These are phyloP conservation scores for Megalopta genalis DNA, from an alignment of 1,140 invertebrate genomes.

Conservation along the genomic window DNA sequence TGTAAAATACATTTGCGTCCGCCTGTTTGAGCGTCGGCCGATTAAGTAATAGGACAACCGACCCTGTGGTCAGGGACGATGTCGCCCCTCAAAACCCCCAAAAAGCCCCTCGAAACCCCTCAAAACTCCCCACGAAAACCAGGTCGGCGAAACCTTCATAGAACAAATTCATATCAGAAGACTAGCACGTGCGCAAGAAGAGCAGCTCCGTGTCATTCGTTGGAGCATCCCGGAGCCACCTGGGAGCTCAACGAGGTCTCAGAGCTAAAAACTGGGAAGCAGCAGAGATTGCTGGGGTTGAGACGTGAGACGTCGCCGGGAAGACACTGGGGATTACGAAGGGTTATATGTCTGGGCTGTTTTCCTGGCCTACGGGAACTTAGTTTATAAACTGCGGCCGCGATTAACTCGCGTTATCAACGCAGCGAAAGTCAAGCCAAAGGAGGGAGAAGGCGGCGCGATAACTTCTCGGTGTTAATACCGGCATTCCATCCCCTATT, in stretches of 20 bases:
- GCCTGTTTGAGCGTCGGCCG: too few species aligned
- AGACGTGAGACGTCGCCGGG: not conserved
- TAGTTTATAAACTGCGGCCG: slow-evolving; percentile 54
- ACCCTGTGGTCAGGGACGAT: too few species aligned
- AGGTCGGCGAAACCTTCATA: too few species aligned
- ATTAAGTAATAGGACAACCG: too few species aligned
- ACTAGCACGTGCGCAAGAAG: too few species aligned
- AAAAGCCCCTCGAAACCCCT: too few species aligned
- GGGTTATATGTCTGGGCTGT: slow-evolving; percentile 28
- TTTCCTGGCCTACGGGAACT: slow-evolving; percentile 44
- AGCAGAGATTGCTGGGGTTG: not conserved
- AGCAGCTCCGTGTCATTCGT: not conserved
- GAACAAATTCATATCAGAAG: too few species aligned
- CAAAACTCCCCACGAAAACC: too few species aligned
- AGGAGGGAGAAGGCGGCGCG: not conserved
- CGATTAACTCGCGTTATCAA: slow-evolving; percentile 56
- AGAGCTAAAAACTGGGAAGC: not conserved
- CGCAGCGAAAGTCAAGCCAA: slow-evolving; percentile 19
- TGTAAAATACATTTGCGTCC: too few species aligned
- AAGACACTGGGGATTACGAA: slow-evolving; percentile 13
- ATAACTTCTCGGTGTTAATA: slow-evolving; percentile 40
- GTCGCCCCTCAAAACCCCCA: too few species aligned
- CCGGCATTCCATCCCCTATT: slow-evolving; percentile 23
- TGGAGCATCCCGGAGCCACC: not conserved
- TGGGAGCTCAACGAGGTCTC: not conserved